These are phyloP conservation scores for Dione vanillae DNA, from an alignment of 2,888 invertebrate species.

Conservation along the genomic window DNA sequence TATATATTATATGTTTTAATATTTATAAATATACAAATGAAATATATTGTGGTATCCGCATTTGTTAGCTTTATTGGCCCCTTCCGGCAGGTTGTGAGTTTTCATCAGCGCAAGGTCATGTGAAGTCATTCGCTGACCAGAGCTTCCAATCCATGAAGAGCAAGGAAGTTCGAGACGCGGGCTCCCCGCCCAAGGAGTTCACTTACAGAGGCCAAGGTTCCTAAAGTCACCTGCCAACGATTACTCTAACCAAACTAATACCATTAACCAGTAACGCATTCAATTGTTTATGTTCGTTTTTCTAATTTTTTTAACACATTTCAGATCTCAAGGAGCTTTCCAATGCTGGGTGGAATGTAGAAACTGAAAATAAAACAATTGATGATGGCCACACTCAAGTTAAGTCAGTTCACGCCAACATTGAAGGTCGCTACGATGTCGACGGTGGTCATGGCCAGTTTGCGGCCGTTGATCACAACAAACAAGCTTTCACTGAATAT, in stretches of 20 bases:
- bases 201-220: slow-evolving; percentile 80
- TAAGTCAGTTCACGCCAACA: slow-evolving; percentile 85
- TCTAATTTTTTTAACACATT: slow-evolving; percentile 49
- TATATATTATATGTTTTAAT: neutral
- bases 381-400: slow-evolving; percentile 87
- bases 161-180: slow-evolving; percentile 91
- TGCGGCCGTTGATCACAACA: slow-evolving; percentile 86
- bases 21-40: neutral
- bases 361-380: slow-evolving; percentile 85
- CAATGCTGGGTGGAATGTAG: slow-evolving; percentile 87
- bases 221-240: slow-evolving; percentile 58
- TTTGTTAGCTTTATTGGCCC: slow-evolving; percentile 47
- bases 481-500: slow-evolving; percentile 78
- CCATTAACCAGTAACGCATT: slow-evolving; percentile 65
- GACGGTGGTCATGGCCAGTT: slow-evolving; percentile 87
- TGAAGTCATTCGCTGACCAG: slow-evolving; percentile 89
- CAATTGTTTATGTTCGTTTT: slow-evolving; percentile 1
- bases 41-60: slow-evolving; percentile 21
- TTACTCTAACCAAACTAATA: slow-evolving; percentile 73
- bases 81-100: slow-evolving; percentile 77
- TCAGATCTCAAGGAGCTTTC: slow-evolving; percentile 78
- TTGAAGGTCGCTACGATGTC: slow-evolving; percentile 86
- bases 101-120: slow-evolving; percentile 83
- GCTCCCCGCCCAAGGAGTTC: slow-evolving; percentile 88
- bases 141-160: slow-evolving; percentile 90